Evolutionary conservation across 1,140 invertebrate species (phyloP).

Genomic region (Holotrichia oblita): DNA sequence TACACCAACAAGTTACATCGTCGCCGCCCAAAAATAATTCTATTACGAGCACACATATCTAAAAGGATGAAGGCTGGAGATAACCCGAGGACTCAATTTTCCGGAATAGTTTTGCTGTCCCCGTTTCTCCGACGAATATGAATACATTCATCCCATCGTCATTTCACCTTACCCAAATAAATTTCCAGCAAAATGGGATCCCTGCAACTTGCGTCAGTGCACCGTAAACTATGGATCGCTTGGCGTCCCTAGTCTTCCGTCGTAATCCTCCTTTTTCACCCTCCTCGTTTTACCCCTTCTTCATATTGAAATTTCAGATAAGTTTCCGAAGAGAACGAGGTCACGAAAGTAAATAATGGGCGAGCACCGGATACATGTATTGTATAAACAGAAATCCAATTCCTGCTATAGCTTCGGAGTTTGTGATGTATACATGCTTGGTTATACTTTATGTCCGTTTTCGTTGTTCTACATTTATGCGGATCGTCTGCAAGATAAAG

Average conservation of each 20-base stretch:
- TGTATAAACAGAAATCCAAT: constrained; percentile 30
- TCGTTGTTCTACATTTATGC: background rate
- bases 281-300: background rate
- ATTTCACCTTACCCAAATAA: constrained; percentile 18
- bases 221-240: background rate
- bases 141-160: background rate
- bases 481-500: background rate
- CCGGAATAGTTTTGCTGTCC: background rate
- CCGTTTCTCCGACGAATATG: background rate
- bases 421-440: background rate
- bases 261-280: background rate
- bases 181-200: background rate
- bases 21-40: too few species aligned
- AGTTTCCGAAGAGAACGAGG: constrained; percentile 15
- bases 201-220: constrained; percentile 24
- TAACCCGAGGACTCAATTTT: background rate
- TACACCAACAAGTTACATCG: too few species aligned
- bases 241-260: background rate
- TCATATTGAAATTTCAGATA: constrained; percentile 31
- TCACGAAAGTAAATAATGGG: constrained; percentile 35
- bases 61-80: too few species aligned
- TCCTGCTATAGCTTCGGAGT: background rate
- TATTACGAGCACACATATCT: too few species aligned
- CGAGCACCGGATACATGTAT: constrained; percentile 9
- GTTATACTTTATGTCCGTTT: constrained; percentile 1